A percentile compares a stretch with the other conserved stretches of the same genome.
Conservation (phyloP, 2,888 invertebrate genomes). For the Perithous albicinctus region DNA sequence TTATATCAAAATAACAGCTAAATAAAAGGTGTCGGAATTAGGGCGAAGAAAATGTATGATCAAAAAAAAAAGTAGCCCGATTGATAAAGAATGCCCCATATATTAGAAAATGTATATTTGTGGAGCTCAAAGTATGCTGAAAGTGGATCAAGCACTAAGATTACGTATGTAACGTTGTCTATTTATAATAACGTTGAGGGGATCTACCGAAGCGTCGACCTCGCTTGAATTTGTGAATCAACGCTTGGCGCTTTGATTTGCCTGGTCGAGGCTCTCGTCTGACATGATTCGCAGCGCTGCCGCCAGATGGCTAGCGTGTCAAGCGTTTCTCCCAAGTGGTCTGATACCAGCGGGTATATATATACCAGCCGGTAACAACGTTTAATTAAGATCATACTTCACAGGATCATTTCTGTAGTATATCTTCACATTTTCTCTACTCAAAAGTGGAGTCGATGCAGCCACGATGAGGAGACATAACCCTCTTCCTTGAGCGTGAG, state of each 20-base stretch:
- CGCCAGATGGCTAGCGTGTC: constrained; percentile 41
- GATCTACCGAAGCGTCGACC: constrained; percentile 22
- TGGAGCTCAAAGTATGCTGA: not conserved
- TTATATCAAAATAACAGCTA: no score
- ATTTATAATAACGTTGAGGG: constrained; percentile 31
- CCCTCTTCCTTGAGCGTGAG: constrained; percentile 85
- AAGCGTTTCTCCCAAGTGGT: constrained; percentile 11
- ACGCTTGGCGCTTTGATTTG: not conserved
- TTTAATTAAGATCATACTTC: constrained; percentile 85
- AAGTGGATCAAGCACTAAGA: not conserved
- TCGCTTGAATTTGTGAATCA: constrained; percentile 20
- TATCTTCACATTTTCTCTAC: constrained; percentile 87
- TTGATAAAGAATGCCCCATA: no score
- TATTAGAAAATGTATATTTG: not conserved
- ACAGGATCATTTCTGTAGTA: constrained; percentile 90
- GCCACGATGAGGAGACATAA: constrained; percentile 87
- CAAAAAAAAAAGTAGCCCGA: no score
- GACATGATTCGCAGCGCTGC: not conserved
- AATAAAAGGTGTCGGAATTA: no score
- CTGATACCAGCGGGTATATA: constrained; percentile 8
- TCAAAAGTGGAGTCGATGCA: constrained; percentile 85
- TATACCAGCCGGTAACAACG: not conserved
- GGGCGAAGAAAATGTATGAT: no score
- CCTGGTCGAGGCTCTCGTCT: not conserved
- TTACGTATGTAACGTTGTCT: constrained; percentile 30